A percentile compares a stretch with the other conserved stretches of the same genome.
Conservation (phyloP, 2,888 invertebrate genomes). For the Amphiduros pacificus region DNA sequence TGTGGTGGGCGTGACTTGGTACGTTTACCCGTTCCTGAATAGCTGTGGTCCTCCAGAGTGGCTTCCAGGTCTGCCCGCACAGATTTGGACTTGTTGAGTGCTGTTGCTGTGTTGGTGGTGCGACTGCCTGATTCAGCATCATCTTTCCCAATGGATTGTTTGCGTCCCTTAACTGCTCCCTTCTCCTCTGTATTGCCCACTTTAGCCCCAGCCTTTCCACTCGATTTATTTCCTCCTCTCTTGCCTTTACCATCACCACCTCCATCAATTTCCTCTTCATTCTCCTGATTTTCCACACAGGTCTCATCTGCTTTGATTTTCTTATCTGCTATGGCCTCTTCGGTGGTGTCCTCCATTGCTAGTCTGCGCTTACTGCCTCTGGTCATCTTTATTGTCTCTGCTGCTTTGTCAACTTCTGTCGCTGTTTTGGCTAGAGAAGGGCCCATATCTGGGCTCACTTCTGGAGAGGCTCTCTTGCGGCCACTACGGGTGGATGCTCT, state of each 20-base stretch:
- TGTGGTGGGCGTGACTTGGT: no score
- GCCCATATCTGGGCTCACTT: background rate
- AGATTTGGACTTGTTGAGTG: no score
- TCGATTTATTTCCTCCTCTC: no score
- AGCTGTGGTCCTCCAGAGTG: no score
- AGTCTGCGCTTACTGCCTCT: constrained; percentile 20
- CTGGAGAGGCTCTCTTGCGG: constrained; percentile 1
- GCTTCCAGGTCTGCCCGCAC: no score
- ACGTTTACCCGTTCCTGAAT: no score
- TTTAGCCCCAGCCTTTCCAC: no score
- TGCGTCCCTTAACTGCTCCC: no score
- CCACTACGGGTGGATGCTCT: constrained; percentile 6
- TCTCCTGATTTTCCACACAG: background rate
- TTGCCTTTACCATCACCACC: background rate
- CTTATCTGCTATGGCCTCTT: background rate
- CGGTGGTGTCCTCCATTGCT: constrained; percentile 1
- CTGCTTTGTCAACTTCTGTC: background rate
- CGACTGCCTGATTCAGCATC: no score
- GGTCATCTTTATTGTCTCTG: constrained; percentile 1
- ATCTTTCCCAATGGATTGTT: no score
- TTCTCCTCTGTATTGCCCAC: no score
- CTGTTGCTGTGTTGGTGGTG: no score
- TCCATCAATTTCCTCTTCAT: constrained; percentile 4
- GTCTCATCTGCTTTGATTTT: background rate
- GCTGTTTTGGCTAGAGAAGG: background rate